A percentile compares a stretch with the other conserved stretches of the same genome.
Evolutionary conservation across 2,888 invertebrate species (phyloP).

Genomic region (Rhamphomyia laevipes): DNA sequence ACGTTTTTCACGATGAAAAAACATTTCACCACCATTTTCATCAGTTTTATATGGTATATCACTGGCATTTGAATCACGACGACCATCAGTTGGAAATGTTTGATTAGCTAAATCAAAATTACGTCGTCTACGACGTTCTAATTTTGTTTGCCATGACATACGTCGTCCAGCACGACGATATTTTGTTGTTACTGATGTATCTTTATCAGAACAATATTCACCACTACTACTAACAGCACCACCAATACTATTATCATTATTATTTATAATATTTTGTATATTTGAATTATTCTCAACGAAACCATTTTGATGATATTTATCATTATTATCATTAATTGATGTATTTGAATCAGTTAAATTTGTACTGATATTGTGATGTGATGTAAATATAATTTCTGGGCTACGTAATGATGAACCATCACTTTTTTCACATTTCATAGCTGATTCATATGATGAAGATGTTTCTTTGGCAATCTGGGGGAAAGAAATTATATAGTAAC

Average conservation of each 20-base stretch:
- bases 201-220: too few relatives aligned
- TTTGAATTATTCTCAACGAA: slow-evolving; percentile 30
- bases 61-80: background rate
- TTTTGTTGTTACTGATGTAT: slow-evolving; percentile 12
- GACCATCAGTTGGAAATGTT: slow-evolving; percentile 20
- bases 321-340: slow-evolving; percentile 22
- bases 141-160: slow-evolving; percentile 35
- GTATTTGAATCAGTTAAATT: background rate
- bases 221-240: too few relatives aligned
- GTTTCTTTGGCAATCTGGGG: slow-evolving; percentile 18
- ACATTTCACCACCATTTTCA: slow-evolving; percentile 6
- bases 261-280: slow-evolving; percentile 20
- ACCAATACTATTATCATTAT: background rate
- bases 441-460: slow-evolving; percentile 29
- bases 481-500: slow-evolving; percentile 1
- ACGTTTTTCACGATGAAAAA: slow-evolving; percentile 49
- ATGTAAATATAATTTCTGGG: slow-evolving; percentile 26
- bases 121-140: slow-evolving; percentile 35
- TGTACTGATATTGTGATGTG: slow-evolving; percentile 9
- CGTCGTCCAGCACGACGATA: slow-evolving; percentile 35
- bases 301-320: slow-evolving; percentile 11
- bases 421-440: slow-evolving; percentile 34
- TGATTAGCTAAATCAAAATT: slow-evolving; percentile 29
- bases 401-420: slow-evolving; percentile 28
- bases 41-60: background rate